Percentiles rank a stretch among this genome's conserved stretches.
These are phyloP conservation scores for Pollachius pollachius DNA, from an alignment of 2,113 vertebrate genomes.

Conservation along the genomic window DNA sequence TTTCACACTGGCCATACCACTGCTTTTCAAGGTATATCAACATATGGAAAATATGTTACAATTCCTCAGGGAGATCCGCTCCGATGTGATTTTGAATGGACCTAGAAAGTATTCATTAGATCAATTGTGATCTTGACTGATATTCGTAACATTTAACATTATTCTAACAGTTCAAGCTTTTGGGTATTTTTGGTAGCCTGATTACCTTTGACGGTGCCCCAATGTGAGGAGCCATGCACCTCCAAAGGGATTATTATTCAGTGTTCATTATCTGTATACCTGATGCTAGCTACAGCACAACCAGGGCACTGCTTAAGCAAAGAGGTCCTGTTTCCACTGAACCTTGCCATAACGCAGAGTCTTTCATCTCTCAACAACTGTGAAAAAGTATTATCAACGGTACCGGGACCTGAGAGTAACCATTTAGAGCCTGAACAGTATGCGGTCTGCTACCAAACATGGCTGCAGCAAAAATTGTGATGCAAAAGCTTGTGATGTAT, in stretches of 20 bases:
- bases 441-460: conserved; percentile 14
- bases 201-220: not conserved
- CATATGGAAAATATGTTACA: too few relatives aligned
- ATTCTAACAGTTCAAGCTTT: not conserved
- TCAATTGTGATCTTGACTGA: too few relatives aligned
- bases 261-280: conserved; percentile 58
- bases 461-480: not conserved
- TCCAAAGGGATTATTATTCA: conserved; percentile 53
- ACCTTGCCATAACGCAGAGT: conserved; percentile 52
- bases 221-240: conserved; percentile 36
- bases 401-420: conserved; percentile 57
- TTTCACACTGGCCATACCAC: too few relatives aligned
- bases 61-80: too few relatives aligned
- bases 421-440: conserved; percentile 52
- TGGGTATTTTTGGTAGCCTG: not conserved
- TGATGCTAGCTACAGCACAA: conserved; percentile 33
- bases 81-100: too few relatives aligned
- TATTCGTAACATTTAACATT: too few relatives aligned
- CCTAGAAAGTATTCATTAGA: too few relatives aligned
- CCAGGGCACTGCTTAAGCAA: conserved; percentile 41
- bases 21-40: too few relatives aligned
- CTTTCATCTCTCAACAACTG: conserved; percentile 67
- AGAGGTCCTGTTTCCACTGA: conserved; percentile 48
- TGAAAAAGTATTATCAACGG: conserved; percentile 57
- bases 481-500: too few relatives aligned